phyloP scores from a whole-genome alignment of 2,797 vertebrate genomes.

The Ciconia nigra region DNA sequence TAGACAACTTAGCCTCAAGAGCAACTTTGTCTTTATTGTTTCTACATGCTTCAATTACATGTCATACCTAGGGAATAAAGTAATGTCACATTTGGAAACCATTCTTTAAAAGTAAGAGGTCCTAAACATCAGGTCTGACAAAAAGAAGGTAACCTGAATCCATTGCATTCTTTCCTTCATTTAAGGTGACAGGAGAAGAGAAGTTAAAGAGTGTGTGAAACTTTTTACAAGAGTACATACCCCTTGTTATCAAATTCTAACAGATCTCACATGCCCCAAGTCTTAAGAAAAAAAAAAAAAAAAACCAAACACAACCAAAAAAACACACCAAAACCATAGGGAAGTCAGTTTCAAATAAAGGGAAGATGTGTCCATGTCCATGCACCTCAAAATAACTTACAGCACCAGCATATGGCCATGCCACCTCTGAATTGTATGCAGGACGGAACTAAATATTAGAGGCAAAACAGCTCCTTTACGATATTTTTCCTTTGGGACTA shows the following conservation, averaged over 20 bases:
- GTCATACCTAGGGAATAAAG: background rate
- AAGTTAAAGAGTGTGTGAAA: background rate
- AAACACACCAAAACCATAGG: background rate
- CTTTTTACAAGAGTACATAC: background rate
- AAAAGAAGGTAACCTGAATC: background rate
- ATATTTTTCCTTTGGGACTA: background rate
- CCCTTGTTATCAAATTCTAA: background rate
- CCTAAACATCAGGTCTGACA: background rate
- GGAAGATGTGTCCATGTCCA: background rate
- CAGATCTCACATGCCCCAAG: fast-evolving
- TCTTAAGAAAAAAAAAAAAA: background rate
- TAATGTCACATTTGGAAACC: background rate
- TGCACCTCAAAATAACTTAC: background rate
- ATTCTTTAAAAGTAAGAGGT: background rate
- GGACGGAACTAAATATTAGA: background rate
- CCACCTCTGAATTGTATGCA: background rate
- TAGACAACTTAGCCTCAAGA: background rate
- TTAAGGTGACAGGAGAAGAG: background rate
- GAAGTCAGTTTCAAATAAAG: background rate
- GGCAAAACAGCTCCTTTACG: background rate
- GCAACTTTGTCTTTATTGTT: background rate
- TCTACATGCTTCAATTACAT: background rate
- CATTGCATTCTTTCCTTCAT: background rate
- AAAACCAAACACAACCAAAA: background rate
- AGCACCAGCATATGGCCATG: background rate